phyloP scores from a whole-genome alignment of 2,888 invertebrate species.

The Rotaria sp. region DNA sequence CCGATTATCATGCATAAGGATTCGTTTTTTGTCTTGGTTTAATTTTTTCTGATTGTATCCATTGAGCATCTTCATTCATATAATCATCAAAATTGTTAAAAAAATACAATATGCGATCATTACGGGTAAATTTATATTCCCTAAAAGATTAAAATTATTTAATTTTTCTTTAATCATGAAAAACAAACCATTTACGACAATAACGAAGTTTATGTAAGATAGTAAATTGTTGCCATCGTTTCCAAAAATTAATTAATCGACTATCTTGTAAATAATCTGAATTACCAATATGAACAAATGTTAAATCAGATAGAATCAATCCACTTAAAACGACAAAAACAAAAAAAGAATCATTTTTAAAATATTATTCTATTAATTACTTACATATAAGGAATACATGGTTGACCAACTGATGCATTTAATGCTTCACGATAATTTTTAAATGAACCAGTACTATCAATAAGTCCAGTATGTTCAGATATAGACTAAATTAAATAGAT shows the following conservation, averaged over 20 bases:
- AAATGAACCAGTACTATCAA: constrained; percentile 95
- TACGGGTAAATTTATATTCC: constrained; percentile 82
- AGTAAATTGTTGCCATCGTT: constrained; percentile 95
- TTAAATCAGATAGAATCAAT: constrained; percentile 91
- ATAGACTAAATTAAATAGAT: constrained; percentile 60
- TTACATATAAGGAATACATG: constrained; percentile 98
- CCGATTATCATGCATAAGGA: neutral
- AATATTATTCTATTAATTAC: constrained; percentile 50
- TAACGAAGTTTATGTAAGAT: constrained; percentile 95
- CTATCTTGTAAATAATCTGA: constrained; percentile 78
- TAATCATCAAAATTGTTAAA: constrained; percentile 93
- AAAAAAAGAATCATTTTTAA: neutral
- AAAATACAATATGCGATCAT: constrained; percentile 83
- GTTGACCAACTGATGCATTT: constrained; percentile 79
- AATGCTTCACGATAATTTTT: constrained; percentile 87
- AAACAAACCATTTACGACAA: constrained; percentile 79
- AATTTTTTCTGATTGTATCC: constrained; percentile 92
- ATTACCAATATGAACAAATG: constrained; percentile 96
- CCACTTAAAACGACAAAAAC: constrained; percentile 64
- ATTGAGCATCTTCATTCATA: constrained; percentile 91
- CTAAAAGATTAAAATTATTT: constrained; percentile 59
- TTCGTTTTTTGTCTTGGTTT: constrained; percentile 63
- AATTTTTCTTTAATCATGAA: neutral
- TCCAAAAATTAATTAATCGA: constrained; percentile 66
- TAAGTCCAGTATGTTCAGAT: constrained; percentile 85